Conservation (phyloP, 2,797 vertebrate species). For the Ceryle rudis region DNA sequence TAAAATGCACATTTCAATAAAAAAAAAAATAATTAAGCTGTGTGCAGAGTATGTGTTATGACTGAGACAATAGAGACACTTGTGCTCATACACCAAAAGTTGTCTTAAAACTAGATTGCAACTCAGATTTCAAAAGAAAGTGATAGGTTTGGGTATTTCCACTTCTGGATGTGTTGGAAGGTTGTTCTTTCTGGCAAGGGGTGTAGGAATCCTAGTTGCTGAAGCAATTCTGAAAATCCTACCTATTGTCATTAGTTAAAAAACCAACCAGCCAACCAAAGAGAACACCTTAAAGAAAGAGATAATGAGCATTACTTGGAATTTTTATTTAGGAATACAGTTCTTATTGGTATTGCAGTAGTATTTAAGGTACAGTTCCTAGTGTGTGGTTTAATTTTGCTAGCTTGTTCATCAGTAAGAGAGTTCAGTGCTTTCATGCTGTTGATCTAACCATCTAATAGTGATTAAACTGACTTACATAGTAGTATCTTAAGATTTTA, state of each 20-base stretch:
- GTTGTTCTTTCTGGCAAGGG: neutral
- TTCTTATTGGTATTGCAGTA: neutral
- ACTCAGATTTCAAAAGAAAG: neutral
- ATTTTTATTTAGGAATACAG: neutral
- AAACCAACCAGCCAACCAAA: neutral
- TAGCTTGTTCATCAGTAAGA: neutral
- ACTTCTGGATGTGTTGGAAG: neutral
- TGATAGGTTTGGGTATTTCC: neutral
- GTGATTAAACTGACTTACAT: slow-evolving; percentile 5
- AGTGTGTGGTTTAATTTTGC: neutral
- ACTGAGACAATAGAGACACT: neutral
- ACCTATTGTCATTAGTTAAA: neutral
- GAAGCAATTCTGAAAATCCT: neutral
- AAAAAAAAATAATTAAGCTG: neutral
- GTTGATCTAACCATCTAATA: neutral
- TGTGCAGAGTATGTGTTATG: neutral
- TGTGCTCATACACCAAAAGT: neutral
- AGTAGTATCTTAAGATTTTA: neutral
- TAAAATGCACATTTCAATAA: neutral
- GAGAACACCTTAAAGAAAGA: neutral
- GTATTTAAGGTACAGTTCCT: slow-evolving; percentile 14
- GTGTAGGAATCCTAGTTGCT: neutral
- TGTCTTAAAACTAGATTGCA: neutral
- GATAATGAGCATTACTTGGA: neutral
- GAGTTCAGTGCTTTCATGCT: neutral